Base-by-base conservation (phyloP, 1,140 invertebrate genomes). In the Brachionus koreanus region DNA sequence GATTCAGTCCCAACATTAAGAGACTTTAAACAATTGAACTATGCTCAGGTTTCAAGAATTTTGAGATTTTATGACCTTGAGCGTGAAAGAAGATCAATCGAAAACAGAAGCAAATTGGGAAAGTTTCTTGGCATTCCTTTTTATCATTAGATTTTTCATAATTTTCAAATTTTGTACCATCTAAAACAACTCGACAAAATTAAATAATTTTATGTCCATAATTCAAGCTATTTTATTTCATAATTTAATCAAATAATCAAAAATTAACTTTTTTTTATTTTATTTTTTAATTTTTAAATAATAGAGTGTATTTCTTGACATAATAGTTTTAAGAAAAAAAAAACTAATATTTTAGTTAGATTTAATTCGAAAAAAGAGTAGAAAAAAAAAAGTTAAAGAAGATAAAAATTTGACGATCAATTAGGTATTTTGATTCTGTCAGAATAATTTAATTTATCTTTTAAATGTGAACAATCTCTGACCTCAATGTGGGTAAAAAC, bases 241-340 rank as follows among this genome's bases (percentile, higher is more conserved):
- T 3, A 29, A 3, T 29, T 29, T 29, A 29, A 29, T 2, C 29
- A 29, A 29, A n/a, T n/a, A n/a, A n/a, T n/a, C n/a, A n/a, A 57
- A 57, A 57, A 57, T 19, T 57, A 57, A 57, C 49, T 57, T 57
- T 57, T 57, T 57, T 57, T 57, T 57, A 57, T 57, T 57, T 57
- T 57, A 57, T 57, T 57, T 57, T 9, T 19, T 16, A 57, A 57
- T 57, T 57, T 57, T 57, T 23, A 57, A 57, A 57, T 42, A 42
- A 42, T 19, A 57, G 49, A 57, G n/a, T 19, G 49, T 25, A 57
- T 57, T 57, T 57, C 49, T 23, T 23, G 49, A 57, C 49, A 57
- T 57, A 57, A 57, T 57, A 16, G 49, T 23, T 57, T 57, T 19
- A 19, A 57, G 49, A 29, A 29, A 57, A 57, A 42, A 42, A 57